Evolutionary conservation across 1,140 invertebrate species (phyloP).

Genomic region (Bradynema listronoti): DNA sequence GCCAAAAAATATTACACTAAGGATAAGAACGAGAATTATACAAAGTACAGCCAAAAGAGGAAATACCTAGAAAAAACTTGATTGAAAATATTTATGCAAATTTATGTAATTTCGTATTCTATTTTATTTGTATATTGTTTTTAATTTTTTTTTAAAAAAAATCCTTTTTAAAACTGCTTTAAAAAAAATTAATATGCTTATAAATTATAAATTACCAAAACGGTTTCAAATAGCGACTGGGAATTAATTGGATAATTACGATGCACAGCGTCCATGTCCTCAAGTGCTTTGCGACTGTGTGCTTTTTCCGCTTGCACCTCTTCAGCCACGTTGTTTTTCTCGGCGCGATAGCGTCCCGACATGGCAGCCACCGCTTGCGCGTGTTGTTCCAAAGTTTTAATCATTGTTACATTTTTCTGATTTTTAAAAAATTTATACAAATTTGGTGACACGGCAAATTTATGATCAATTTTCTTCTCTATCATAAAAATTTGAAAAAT

Average conservation of each 20-base stretch:
- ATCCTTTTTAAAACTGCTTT: not conserved
- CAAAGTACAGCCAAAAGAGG: constrained; percentile 40
- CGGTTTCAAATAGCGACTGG: constrained; percentile 38
- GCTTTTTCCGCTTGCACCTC: constrained; percentile 10
- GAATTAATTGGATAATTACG: constrained; percentile 9
- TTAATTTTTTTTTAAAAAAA: not conserved
- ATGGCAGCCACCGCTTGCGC: too few relatives aligned
- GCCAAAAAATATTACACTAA: constrained; percentile 48
- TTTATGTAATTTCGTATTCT: not conserved
- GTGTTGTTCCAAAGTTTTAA: constrained; percentile 17
- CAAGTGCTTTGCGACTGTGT: not conserved
- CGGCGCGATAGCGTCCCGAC: not conserved
- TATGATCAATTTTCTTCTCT: too few relatives aligned
- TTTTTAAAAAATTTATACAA: too few relatives aligned
- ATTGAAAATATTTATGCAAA: not conserved
- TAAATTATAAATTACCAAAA: constrained; percentile 27
- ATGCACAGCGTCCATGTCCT: not conserved
- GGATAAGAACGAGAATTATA: constrained; percentile 33
- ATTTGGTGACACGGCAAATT: too few relatives aligned
- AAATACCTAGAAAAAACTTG: constrained; percentile 29
- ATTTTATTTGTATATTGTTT: too few relatives aligned
- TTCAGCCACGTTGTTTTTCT: not conserved
- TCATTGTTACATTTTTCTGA: constrained; percentile 47
- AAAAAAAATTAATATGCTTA: not conserved
- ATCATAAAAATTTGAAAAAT: too few relatives aligned